A percentile compares a stretch with the other conserved stretches of the same genome.
phyloP scores from a whole-genome alignment of 2,888 invertebrate genomes.

The Pristionchus arcanus region DNA sequence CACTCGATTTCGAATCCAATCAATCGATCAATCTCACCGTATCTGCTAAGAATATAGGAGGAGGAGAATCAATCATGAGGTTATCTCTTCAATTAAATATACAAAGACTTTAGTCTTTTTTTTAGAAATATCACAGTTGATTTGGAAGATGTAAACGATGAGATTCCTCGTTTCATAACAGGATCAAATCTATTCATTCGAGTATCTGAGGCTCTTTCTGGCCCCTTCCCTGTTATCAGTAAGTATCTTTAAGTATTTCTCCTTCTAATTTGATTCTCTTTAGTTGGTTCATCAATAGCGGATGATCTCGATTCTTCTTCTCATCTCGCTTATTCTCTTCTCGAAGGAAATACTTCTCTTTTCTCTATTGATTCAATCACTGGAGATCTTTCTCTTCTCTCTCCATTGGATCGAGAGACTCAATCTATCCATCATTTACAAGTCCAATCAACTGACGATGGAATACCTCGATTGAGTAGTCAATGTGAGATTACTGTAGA shows the following conservation, averaged over 20 bases:
- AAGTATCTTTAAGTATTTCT: neutral
- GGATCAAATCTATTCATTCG: conserved; percentile 62
- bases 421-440: conserved; percentile 49
- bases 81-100: neutral
- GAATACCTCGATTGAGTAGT: conserved; percentile 16
- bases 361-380: conserved; percentile 65
- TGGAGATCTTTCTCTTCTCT: conserved; percentile 54
- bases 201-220: conserved; percentile 59
- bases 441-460: conserved; percentile 50
- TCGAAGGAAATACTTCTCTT: conserved; percentile 66
- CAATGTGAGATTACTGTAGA: conserved; percentile 50
- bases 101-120: neutral
- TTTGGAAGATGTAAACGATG: conserved; percentile 70
- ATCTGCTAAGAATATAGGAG: conserved; percentile 22
- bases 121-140: conserved; percentile 59
- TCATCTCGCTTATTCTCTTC: conserved; percentile 66
- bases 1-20: conserved; percentile 46
- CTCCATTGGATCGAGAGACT: neutral
- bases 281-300: conserved; percentile 63
- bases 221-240: conserved; percentile 58
- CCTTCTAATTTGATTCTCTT: neutral
- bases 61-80: conserved; percentile 33
- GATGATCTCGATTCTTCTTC: conserved; percentile 64
- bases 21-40: neutral
- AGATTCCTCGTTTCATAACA: conserved; percentile 66